Conservation (phyloP, 1,140 invertebrate genomes). For the Kradibia gibbosae region DNA sequence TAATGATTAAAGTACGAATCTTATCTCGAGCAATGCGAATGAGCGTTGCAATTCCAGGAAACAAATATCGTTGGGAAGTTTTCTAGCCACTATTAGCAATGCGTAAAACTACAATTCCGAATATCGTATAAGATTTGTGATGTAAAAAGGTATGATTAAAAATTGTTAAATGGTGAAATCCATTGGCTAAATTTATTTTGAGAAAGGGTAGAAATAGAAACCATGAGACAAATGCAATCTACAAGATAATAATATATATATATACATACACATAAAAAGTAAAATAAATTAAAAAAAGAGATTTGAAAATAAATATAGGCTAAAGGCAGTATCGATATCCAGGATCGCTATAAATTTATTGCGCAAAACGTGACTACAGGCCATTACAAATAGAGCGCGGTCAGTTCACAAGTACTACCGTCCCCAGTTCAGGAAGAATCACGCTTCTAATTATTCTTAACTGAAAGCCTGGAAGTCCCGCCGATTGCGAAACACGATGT, state of each 20-base stretch:
- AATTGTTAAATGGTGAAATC: not conserved
- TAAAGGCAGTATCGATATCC: not conserved
- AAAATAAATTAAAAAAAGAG: not conserved
- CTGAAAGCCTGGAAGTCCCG: not conserved
- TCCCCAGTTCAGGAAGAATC: not conserved
- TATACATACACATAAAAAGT: too few relatives aligned
- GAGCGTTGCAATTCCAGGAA: not conserved
- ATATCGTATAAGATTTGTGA: not conserved
- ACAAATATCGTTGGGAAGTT: not conserved
- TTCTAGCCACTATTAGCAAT: not conserved
- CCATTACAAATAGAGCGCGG: not conserved
- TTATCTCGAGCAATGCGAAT: not conserved
- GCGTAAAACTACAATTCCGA: not conserved
- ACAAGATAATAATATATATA: too few relatives aligned
- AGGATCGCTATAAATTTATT: slow-evolving; percentile 5
- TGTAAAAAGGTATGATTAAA: not conserved
- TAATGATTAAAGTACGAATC: not conserved
- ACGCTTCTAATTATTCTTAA: slow-evolving; percentile 7
- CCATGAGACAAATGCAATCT: too few relatives aligned
- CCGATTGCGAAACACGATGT: not conserved
- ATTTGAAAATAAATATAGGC: not conserved
- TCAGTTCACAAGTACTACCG: not conserved
- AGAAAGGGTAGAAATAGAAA: too few relatives aligned
- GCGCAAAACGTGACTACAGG: not conserved
- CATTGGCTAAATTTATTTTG: not conserved